Percentiles rank a stretch among this genome's conserved stretches.
Evolutionary conservation across 2,888 invertebrate genomes (phyloP).

Genomic region (Automeris io): DNA sequence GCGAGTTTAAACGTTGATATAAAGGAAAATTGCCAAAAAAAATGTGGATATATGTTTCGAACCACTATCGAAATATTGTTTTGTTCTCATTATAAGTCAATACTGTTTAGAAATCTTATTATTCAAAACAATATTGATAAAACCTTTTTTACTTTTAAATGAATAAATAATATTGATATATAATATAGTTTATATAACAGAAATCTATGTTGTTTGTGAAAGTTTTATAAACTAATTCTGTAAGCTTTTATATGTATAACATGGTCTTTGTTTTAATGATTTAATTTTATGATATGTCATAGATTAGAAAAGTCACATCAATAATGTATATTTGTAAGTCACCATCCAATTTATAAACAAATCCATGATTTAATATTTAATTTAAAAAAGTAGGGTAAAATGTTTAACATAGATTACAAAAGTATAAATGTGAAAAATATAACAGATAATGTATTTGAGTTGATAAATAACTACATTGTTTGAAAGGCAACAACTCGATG

Average conservation of each 20-base stretch:
- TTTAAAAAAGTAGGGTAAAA: neutral
- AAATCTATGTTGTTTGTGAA: neutral
- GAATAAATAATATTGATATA: neutral
- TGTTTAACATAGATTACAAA: neutral
- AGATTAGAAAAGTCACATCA: conserved; percentile 26
- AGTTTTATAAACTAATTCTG: conserved; percentile 33
- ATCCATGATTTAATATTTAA: neutral
- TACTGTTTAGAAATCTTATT: too few relatives aligned
- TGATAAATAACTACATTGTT: too few relatives aligned
- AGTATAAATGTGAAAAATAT: too few relatives aligned
- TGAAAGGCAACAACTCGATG: too few relatives aligned
- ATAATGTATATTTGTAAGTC: conserved; percentile 3
- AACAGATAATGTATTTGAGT: too few relatives aligned
- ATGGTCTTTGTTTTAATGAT: conserved; percentile 54
- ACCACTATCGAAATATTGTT: too few relatives aligned
- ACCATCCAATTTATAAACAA: conserved; percentile 3
- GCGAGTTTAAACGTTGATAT: too few relatives aligned
- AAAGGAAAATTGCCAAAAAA: too few relatives aligned
- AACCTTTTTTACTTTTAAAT: neutral
- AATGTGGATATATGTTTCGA: too few relatives aligned
- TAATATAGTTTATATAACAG: neutral
- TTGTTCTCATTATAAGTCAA: too few relatives aligned
- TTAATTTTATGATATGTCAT: conserved; percentile 52
- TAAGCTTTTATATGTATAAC: conserved; percentile 60
- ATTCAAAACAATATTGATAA: neutral